These are phyloP conservation scores for Ascidia mentula DNA, from an alignment of 23 tunicate genomes.

Conservation along the genomic window DNA sequence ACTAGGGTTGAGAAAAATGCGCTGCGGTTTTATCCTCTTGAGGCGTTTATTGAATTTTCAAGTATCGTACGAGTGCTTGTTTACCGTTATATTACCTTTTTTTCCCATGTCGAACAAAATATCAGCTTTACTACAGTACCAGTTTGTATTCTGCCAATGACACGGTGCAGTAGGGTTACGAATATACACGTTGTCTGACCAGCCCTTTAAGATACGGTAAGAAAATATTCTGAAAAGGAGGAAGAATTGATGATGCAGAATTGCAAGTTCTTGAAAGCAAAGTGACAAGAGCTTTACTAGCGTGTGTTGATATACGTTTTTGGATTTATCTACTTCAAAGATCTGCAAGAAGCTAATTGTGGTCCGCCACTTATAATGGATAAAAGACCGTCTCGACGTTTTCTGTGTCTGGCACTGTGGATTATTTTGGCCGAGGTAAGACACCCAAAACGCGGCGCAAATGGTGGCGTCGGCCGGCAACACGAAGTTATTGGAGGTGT, in stretches of 20 bases:
- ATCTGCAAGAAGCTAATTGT: neutral
- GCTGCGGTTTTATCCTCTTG: conserved; percentile 1
- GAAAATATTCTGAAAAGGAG: neutral
- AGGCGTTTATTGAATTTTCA: conserved; percentile 1
- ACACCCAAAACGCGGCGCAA: neutral
- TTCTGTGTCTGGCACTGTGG: neutral
- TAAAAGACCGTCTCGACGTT: neutral
- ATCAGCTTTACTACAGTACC: neutral
- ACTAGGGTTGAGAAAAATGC: no score
- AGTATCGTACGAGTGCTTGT: neutral
- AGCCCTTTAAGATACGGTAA: neutral
- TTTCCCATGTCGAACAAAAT: neutral
- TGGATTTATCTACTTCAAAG: conserved; percentile 1
- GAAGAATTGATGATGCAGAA: neutral
- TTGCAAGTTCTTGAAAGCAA: neutral
- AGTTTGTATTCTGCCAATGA: neutral
- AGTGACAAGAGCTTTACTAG: neutral
- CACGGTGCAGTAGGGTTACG: neutral
- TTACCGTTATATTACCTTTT: neutral
- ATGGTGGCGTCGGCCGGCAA: no score
- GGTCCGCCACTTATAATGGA: neutral
- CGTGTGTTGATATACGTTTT: neutral
- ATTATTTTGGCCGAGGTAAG: conserved; percentile 23
- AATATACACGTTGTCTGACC: neutral
- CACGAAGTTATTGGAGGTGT: no score